Conservation (phyloP, 37 sponge, comb jelly and placozoan genomes). For the Lycopodina hypogea region DNA sequence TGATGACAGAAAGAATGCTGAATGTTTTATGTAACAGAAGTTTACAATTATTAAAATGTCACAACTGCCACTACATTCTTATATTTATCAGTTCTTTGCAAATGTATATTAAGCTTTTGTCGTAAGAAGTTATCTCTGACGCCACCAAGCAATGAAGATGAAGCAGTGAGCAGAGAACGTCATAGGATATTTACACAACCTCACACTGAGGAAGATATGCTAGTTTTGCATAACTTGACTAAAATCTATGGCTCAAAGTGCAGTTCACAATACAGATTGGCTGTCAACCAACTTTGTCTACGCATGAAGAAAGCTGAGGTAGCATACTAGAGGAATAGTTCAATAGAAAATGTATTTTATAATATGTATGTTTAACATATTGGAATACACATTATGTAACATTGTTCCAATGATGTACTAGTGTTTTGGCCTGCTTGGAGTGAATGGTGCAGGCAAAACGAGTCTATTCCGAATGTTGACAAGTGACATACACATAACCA, state of each 20-base stretch:
- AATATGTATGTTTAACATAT: too few species aligned
- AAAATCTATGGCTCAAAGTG: constrained; percentile 39
- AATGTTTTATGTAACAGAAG: too few species aligned
- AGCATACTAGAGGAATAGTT: not conserved
- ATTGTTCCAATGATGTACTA: constrained; percentile 16
- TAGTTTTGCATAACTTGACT: constrained; percentile 43
- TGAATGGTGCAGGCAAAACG: constrained; percentile 98
- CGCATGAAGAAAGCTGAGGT: constrained; percentile 74
- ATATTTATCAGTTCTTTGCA: too few species aligned
- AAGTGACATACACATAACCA: constrained; percentile 60
- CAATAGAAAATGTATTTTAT: too few species aligned
- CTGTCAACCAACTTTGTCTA: constrained; percentile 74
- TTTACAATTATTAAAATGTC: too few species aligned
- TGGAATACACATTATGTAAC: too few species aligned
- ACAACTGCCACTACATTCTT: too few species aligned
- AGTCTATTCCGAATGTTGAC: constrained; percentile 93
- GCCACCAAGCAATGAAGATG: constrained; percentile 21
- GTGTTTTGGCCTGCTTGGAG: constrained; percentile 96
- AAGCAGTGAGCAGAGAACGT: constrained; percentile 55
- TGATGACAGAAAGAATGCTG: too few species aligned
- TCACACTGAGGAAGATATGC: constrained; percentile 1
- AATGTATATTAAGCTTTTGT: not conserved
- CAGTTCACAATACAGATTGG: constrained; percentile 20
- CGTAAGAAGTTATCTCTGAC: not conserved
- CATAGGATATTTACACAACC: constrained; percentile 25